These are phyloP conservation scores for Tapirus indicus DNA, from an alignment of 2,797 vertebrate genomes.

Conservation along the genomic window DNA sequence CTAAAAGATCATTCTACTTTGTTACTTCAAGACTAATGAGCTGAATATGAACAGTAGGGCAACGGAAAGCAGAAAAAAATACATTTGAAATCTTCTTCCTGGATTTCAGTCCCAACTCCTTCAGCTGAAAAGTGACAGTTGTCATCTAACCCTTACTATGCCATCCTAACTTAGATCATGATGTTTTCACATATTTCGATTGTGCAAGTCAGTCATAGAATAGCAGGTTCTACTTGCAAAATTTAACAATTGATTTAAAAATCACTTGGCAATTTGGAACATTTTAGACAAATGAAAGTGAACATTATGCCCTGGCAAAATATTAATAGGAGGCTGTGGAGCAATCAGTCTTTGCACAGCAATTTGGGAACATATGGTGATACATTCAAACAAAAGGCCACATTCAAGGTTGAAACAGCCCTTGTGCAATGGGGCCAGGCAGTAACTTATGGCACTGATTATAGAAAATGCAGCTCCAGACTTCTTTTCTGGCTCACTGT, in stretches of 20 bases:
- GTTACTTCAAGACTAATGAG: conserved; percentile 57
- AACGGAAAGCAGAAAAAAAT: conserved; percentile 10
- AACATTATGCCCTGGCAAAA: conserved; percentile 57
- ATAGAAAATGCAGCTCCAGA: background rate
- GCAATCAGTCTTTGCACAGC: conserved; percentile 70
- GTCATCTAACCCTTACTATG: background rate
- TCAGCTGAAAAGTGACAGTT: conserved; percentile 34
- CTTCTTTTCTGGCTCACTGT: background rate
- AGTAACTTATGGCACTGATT: conserved; percentile 12
- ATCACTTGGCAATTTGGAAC: conserved; percentile 50
- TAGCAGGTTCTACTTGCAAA: background rate
- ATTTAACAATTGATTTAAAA: conserved; percentile 73
- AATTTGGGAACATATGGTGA: conserved; percentile 40
- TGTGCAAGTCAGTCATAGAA: background rate
- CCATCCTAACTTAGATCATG: conserved; percentile 9
- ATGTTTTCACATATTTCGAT: conserved; percentile 55
- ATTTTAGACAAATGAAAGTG: conserved; percentile 75
- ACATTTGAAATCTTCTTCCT: background rate
- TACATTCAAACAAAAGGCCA: conserved; percentile 53
- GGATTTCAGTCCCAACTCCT: background rate
- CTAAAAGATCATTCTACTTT: conserved; percentile 55
- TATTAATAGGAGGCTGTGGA: conserved; percentile 58
- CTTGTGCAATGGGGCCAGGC: conserved; percentile 48
- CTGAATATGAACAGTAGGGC: conserved; percentile 39
- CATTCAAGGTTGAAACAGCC: conserved; percentile 41